Conservation (phyloP, 2,888 invertebrate genomes). For the Cerastis rubricosa region DNA sequence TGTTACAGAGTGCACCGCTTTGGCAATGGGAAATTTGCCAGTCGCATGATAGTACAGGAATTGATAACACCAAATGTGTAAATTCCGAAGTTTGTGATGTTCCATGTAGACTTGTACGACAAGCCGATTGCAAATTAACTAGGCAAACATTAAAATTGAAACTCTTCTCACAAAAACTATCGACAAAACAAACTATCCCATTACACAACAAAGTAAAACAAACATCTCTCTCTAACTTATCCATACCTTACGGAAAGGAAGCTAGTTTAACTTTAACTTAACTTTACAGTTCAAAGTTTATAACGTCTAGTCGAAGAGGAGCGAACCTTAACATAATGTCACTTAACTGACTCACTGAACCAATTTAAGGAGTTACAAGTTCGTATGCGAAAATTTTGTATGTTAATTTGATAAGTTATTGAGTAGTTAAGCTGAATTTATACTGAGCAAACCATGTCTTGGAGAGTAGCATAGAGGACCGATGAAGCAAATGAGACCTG, state of each 20-base stretch:
- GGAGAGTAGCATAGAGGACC: background rate
- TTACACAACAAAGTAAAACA: slow-evolving; percentile 4
- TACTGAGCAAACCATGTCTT: background rate
- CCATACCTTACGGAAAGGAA: slow-evolving; percentile 13
- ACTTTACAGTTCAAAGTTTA: slow-evolving; percentile 30
- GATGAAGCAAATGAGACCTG: too few relatives aligned
- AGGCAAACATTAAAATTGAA: background rate
- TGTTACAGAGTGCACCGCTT: background rate
- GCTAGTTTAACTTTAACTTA: slow-evolving; percentile 11
- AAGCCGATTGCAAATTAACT: background rate
- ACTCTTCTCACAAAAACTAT: background rate
- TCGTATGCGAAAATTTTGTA: slow-evolving; percentile 18
- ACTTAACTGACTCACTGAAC: slow-evolving; percentile 48
- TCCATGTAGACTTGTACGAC: background rate
- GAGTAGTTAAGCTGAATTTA: background rate
- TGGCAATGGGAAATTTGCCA: background rate
- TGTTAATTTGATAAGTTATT: background rate
- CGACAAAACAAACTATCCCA: background rate
- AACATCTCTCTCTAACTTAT: slow-evolving; percentile 8
- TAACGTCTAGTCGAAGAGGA: slow-evolving; percentile 20
- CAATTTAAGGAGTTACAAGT: slow-evolving; percentile 16
- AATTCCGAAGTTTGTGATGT: too few relatives aligned
- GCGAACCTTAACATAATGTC: slow-evolving; percentile 29
- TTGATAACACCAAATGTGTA: background rate
- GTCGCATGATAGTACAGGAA: background rate